Percentiles rank a stretch among this genome's conserved stretches.
Conservation (phyloP, 1,140 invertebrate species). For the Meloidogyne exigua region DNA sequence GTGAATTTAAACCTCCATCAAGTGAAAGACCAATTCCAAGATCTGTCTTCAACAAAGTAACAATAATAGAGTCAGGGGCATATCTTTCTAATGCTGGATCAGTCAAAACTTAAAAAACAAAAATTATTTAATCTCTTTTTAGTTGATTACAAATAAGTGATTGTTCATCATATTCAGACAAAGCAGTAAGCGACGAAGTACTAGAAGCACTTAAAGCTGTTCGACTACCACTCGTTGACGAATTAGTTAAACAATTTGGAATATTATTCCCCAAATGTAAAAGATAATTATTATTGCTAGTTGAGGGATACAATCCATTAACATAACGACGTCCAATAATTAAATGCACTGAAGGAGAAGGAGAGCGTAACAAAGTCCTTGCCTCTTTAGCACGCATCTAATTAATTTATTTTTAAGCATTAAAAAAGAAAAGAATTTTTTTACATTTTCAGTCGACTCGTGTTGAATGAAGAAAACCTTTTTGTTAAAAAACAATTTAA, state of each 20-base stretch:
- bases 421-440: not conserved
- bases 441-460: slow-evolving; percentile 11
- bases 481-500: not conserved
- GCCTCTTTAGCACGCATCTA: slow-evolving; percentile 11
- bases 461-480: slow-evolving; percentile 16
- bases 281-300: too few species aligned
- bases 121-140: not conserved
- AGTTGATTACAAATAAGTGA: not conserved
- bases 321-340: slow-evolving; percentile 10
- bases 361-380: not conserved
- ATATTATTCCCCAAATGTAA: not conserved
- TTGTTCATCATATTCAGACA: not conserved
- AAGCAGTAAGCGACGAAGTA: not conserved
- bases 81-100: slow-evolving; percentile 32
- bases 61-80: slow-evolving; percentile 14
- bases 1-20: slow-evolving; percentile 26
- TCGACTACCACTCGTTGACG: not conserved
- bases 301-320: not conserved
- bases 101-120: slow-evolving; percentile 15
- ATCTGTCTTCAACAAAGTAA: slow-evolving; percentile 29
- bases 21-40: slow-evolving; percentile 34
- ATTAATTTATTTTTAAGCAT: not conserved
- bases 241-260: not conserved
- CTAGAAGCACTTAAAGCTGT: slow-evolving; percentile 9
- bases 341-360: slow-evolving; percentile 4